Conservation (phyloP, 2,113 vertebrate species). For the Tetraodon nigroviridis region DNA sequence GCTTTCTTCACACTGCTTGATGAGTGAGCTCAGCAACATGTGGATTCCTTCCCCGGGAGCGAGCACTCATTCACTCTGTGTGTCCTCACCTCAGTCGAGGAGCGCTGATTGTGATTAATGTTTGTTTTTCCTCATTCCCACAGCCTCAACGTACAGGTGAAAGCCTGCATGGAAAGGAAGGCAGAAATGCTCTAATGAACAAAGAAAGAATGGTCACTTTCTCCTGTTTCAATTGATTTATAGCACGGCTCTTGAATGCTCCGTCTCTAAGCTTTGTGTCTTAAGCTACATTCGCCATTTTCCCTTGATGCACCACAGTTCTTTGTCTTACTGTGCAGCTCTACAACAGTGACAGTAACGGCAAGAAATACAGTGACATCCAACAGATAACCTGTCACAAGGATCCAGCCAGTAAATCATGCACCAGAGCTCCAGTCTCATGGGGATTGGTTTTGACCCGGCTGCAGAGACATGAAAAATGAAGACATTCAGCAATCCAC, state of each 20-base stretch:
- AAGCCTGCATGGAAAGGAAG: not conserved
- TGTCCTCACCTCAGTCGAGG: constrained; percentile 17
- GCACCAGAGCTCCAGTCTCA: constrained; percentile 15
- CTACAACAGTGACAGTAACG: constrained; percentile 24
- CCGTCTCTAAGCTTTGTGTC: constrained; percentile 9
- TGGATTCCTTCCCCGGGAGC: too few species aligned
- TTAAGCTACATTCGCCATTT: constrained; percentile 4
- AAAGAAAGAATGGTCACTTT: too few species aligned
- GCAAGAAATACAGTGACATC: constrained; percentile 5
- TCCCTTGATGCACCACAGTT: not conserved
- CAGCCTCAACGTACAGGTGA: not conserved
- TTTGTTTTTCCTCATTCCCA: constrained; percentile 14
- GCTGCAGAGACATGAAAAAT: not conserved
- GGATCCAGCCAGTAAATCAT: constrained; percentile 29
- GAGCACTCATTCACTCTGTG: too few species aligned
- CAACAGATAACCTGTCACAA: constrained; percentile 20
- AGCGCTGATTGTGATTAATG: constrained; percentile 31
- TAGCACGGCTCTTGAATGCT: constrained; percentile 4
- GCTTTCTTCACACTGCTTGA: constrained; percentile 34
- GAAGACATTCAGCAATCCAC: not conserved
- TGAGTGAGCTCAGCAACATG: constrained; percentile 12
- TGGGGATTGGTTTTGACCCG: constrained; percentile 4
- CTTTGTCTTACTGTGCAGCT: constrained; percentile 8
- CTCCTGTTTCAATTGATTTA: too few species aligned
- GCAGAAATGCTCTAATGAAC: too few species aligned